Evolutionary conservation across 2,888 invertebrate genomes (phyloP).

Genomic region (Muscina levida): DNA sequence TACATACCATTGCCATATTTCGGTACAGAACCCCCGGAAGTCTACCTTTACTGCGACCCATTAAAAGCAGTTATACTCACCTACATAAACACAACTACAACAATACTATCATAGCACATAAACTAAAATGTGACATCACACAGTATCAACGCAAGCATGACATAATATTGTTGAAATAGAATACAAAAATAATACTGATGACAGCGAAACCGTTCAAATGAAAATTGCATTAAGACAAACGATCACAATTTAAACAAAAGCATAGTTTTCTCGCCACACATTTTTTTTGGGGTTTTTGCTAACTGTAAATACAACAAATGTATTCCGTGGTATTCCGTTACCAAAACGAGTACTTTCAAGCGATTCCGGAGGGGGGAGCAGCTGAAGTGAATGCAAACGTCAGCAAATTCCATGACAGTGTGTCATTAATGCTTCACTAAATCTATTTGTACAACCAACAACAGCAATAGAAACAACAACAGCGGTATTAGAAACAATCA

Average conservation of each 20-base stretch:
- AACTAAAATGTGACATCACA: constrained; percentile 20
- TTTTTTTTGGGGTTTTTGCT: constrained; percentile 15
- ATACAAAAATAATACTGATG: background rate
- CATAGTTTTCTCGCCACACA: no score
- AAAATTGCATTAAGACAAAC: background rate
- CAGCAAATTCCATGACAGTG: constrained; percentile 14
- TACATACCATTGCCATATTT: no score
- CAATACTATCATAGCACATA: constrained; percentile 12
- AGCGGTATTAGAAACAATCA: no score
- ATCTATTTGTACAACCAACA: constrained; percentile 5
- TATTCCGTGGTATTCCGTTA: background rate
- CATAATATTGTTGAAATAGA: no score
- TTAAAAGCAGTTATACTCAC: no score
- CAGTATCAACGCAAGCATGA: background rate
- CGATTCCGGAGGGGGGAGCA: background rate
- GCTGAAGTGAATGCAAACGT: background rate
- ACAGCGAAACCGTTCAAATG: constrained; percentile 8
- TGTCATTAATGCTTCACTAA: constrained; percentile 22
- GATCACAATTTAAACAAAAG: no score
- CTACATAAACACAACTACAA: no score
- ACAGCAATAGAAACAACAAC: background rate
- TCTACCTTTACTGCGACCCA: no score
- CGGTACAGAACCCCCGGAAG: no score
- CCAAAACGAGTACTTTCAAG: no score
- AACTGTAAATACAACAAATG: background rate